Conservation (phyloP, 2,113 vertebrate species). For the Trichechus manatus region DNA sequence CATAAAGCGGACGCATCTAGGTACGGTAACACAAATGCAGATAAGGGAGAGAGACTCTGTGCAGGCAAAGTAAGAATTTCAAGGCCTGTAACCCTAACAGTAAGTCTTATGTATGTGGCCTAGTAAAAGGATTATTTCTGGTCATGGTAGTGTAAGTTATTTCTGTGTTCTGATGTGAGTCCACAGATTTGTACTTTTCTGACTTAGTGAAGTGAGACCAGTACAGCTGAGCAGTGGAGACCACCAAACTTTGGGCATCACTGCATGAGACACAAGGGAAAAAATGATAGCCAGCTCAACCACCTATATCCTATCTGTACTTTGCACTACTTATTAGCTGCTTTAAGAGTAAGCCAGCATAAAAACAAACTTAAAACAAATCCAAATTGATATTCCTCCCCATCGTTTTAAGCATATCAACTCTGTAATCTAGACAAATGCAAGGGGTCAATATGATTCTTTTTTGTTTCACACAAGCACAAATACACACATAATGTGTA, state of each 20-base stretch:
- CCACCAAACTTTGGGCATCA: not conserved
- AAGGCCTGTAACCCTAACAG: not conserved
- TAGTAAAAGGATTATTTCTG: not conserved
- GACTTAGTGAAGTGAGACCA: not conserved
- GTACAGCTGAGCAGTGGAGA: not conserved
- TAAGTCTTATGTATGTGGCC: accelerated
- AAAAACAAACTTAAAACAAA: not conserved
- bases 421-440: not conserved
- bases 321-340: not conserved
- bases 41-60: not conserved
- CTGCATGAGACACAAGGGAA: not conserved
- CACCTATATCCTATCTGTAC: not conserved
- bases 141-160: not conserved
- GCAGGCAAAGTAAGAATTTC: not conserved
- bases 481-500: not conserved
- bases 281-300: not conserved
- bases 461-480: not conserved
- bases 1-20: not conserved
- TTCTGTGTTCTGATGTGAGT: not conserved
- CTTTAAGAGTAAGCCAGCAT: not conserved
- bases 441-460: not conserved
- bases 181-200: not conserved
- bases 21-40: not conserved
- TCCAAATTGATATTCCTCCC: not conserved
- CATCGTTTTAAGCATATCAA: not conserved